Evolutionary conservation across 2,113 vertebrate species (phyloP).

Genomic region (Mola mola): DNA sequence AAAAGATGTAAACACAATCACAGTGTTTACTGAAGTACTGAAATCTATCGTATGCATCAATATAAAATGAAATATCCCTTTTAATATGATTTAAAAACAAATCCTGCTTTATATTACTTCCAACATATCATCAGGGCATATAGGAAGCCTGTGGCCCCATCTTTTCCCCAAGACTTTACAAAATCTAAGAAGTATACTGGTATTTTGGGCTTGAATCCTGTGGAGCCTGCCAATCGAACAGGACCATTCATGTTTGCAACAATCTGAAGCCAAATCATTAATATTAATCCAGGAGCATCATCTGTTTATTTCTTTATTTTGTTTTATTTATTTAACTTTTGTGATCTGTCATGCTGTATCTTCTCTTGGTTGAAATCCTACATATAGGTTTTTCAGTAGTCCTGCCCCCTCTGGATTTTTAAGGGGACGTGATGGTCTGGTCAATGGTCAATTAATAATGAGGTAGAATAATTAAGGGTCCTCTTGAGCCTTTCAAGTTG

Average conservation of each 20-base stretch:
- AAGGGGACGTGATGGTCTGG: slow-evolving; percentile 49
- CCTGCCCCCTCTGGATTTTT: slow-evolving; percentile 39
- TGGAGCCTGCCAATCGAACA: slow-evolving; percentile 36
- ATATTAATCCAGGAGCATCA: slow-evolving; percentile 7
- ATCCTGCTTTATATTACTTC: too few relatives aligned
- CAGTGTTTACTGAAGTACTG: background rate
- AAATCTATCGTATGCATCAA: background rate
- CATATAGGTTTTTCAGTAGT: slow-evolving; percentile 14
- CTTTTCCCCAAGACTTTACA: slow-evolving; percentile 9
- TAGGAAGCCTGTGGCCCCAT: background rate
- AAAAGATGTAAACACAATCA: slow-evolving; percentile 2
- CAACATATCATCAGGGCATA: too few relatives aligned
- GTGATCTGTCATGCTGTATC: slow-evolving; percentile 3
- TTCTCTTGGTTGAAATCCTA: slow-evolving; percentile 15
- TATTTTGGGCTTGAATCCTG: slow-evolving; percentile 28
- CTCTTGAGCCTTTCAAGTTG: slow-evolving; percentile 25
- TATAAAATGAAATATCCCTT: too few relatives aligned
- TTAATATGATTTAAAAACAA: too few relatives aligned
- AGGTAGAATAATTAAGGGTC: slow-evolving; percentile 46
- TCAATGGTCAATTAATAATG: slow-evolving; percentile 58
- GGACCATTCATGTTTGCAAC: slow-evolving; percentile 48
- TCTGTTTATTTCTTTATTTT: background rate
- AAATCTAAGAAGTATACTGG: slow-evolving; percentile 43
- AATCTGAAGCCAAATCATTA: slow-evolving; percentile 44
- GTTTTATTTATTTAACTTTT: too few relatives aligned